Conservation (phyloP, 2,888 invertebrate species). For the Drosophila glabriapex region DNA sequence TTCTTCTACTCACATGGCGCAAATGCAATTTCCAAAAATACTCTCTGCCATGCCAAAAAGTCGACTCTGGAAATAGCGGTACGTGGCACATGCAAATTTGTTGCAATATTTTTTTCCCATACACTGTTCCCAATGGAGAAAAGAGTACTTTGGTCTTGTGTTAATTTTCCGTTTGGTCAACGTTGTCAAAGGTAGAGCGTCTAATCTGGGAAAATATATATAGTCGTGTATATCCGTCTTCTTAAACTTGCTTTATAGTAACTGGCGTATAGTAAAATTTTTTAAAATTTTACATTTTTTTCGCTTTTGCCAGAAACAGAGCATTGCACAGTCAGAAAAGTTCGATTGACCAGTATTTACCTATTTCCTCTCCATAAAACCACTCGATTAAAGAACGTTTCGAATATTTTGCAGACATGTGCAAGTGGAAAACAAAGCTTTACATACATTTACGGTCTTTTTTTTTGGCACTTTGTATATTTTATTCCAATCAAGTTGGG, state of each 20-base stretch:
- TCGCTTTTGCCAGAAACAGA: background rate
- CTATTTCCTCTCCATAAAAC: constrained; percentile 7
- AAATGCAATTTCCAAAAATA: constrained; percentile 63
- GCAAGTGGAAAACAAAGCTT: constrained; percentile 28
- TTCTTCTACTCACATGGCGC: constrained; percentile 20
- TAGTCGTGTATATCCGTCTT: background rate
- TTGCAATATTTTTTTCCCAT: constrained; percentile 16
- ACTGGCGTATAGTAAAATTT: background rate
- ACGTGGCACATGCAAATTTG: constrained; percentile 57
- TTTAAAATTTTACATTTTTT: background rate
- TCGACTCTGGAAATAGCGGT: constrained; percentile 49
- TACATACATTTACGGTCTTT: constrained; percentile 32
- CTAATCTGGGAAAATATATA: background rate
- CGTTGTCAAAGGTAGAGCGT: background rate
- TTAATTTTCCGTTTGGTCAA: background rate
- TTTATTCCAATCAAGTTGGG: too few relatives aligned
- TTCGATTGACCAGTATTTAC: background rate
- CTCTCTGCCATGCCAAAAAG: constrained; percentile 52
- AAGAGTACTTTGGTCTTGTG: background rate
- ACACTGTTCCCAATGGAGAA: background rate
- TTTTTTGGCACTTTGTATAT: background rate
- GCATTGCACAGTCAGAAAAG: background rate
- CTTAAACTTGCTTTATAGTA: background rate
- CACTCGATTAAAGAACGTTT: constrained; percentile 27
- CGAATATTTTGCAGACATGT: constrained; percentile 36